Percentiles rank a stretch among this genome's conserved stretches.
Evolutionary conservation across 2,888 invertebrate genomes (phyloP).

Genomic region (Syrista parreyssii): DNA sequence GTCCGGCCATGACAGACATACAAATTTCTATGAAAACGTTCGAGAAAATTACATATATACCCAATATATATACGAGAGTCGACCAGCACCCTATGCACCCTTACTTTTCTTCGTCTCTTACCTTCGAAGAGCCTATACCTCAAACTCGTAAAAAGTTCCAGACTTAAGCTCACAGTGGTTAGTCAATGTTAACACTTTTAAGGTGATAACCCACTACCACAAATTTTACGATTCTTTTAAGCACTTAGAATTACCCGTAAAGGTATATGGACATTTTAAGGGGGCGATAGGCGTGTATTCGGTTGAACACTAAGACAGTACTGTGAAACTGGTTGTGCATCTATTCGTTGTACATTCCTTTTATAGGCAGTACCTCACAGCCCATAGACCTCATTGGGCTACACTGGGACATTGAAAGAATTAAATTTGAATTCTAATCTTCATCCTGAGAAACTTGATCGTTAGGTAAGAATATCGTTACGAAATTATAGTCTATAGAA

Average conservation of each 20-base stretch:
- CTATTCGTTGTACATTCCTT: not conserved
- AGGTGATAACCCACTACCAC: not conserved
- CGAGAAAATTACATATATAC: too few relatives aligned
- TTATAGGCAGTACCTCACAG: too few relatives aligned
- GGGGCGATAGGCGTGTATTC: not conserved
- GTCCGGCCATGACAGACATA: not conserved
- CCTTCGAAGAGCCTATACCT: not conserved
- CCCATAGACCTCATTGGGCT: too few relatives aligned
- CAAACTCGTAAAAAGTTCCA: not conserved
- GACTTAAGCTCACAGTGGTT: not conserved
- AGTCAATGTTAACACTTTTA: not conserved
- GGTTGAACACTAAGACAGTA: not conserved
- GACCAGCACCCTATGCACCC: not conserved
- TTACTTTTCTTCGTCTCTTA: not conserved
- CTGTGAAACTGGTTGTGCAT: not conserved
- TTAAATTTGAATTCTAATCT: not conserved
- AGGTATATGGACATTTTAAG: not conserved
- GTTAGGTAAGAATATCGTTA: not conserved
- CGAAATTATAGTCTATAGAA: not conserved
- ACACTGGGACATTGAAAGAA: not conserved
- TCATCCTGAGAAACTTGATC: not conserved
- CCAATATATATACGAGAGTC: not conserved
- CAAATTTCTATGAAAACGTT: too few relatives aligned
- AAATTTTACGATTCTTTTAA: not conserved
- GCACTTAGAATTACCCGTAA: not conserved